These are phyloP conservation scores for Sarotherodon lohbergeri DNA, from an alignment of 2,113 vertebrate species.

Conservation along the genomic window DNA sequence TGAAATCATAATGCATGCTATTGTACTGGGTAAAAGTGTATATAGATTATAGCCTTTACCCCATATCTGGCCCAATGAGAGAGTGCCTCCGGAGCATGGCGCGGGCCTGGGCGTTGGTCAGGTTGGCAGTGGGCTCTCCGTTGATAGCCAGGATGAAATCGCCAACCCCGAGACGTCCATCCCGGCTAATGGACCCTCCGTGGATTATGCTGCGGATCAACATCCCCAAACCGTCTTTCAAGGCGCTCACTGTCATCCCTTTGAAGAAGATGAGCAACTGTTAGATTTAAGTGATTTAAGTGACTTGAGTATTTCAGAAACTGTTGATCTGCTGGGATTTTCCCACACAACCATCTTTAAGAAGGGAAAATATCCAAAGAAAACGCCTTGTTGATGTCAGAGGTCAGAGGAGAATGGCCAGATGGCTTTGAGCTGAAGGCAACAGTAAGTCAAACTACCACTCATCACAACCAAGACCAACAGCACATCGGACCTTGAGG, in stretches of 20 bases:
- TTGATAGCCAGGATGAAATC: conserved; percentile 93
- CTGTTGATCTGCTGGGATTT: accelerated
- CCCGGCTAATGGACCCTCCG: conserved; percentile 89
- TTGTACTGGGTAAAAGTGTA: background rate
- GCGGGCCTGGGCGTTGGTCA: conserved; percentile 88
- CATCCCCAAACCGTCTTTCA: conserved; percentile 90
- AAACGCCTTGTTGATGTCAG: background rate
- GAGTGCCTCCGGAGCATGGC: conserved; percentile 93
- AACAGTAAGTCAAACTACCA: background rate
- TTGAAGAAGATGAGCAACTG: background rate
- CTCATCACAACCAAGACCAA: background rate
- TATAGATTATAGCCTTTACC: conserved; percentile 62
- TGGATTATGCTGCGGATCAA: conserved; percentile 92
- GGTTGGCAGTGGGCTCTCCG: conserved; percentile 82
- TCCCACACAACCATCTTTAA: background rate
- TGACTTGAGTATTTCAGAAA: background rate
- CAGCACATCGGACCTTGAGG: background rate
- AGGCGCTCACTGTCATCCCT: conserved; percentile 96
- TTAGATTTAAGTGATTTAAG: background rate
- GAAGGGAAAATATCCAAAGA: background rate
- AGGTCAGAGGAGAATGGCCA: background rate
- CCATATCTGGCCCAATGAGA: conserved; percentile 88
- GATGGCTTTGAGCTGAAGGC: background rate
- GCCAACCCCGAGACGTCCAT: conserved; percentile 86
- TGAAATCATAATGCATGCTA: background rate